Conservation (phyloP, 2,113 vertebrate genomes). For the Pygoscelis antarcticus region DNA sequence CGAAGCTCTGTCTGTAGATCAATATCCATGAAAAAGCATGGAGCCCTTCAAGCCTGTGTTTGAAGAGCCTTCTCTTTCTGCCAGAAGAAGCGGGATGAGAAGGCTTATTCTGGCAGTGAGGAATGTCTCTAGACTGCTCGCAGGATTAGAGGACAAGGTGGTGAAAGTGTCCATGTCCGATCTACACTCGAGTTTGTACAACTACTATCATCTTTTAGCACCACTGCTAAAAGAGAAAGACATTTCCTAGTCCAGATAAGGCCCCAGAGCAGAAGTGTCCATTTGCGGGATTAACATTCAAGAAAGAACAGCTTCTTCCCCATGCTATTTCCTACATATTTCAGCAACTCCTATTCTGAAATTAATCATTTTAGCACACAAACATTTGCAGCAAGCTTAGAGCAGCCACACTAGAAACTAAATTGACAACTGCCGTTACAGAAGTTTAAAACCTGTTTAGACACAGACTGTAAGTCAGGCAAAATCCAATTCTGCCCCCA, state of each 20-base stretch:
- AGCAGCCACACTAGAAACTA: neutral
- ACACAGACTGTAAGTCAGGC: neutral
- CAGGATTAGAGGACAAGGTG: neutral
- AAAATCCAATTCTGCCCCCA: neutral
- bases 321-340: neutral
- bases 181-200: neutral
- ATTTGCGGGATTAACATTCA: neutral
- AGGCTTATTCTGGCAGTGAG: neutral
- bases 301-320: neutral
- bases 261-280: neutral
- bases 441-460: constrained; percentile 17
- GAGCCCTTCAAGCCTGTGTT: neutral
- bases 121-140: neutral
- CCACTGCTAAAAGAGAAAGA: neutral
- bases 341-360: neutral
- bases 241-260: neutral
- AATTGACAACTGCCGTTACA: neutral
- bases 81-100: neutral
- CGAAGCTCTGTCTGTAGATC: neutral
- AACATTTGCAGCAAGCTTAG: neutral
- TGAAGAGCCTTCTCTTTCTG: neutral
- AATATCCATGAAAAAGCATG: neutral
- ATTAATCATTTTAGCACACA: neutral
- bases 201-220: neutral
- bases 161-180: neutral